Conservation (phyloP, 2,888 invertebrate species). For the Agrochola circellaris region DNA sequence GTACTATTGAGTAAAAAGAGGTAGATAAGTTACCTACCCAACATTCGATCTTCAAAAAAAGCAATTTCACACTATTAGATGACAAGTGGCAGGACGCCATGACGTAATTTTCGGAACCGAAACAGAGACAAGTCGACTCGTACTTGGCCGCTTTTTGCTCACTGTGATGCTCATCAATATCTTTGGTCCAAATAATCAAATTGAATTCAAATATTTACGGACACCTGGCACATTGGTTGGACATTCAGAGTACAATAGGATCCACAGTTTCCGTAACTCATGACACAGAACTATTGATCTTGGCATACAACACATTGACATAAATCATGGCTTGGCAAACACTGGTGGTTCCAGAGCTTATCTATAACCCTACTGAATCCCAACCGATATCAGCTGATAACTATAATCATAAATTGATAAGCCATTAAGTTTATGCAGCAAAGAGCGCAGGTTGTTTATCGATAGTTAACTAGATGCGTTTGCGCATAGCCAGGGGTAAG, state of each 20-base stretch:
- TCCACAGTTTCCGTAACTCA: not conserved
- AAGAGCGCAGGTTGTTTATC: slow-evolving; percentile 31
- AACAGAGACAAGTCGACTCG: not conserved
- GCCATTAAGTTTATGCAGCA: slow-evolving; percentile 25
- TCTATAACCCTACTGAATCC: slow-evolving; percentile 4
- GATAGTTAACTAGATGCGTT: slow-evolving; percentile 36
- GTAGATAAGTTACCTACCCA: not conserved
- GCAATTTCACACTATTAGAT: not conserved
- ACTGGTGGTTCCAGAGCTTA: not conserved
- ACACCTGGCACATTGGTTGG: not conserved
- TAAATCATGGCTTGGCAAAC: slow-evolving; percentile 3
- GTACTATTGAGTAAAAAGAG: not conserved
- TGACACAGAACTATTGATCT: slow-evolving; percentile 12
- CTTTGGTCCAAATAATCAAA: not conserved
- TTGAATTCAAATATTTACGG: not conserved
- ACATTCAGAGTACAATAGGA: not conserved
- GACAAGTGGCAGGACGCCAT: not conserved
- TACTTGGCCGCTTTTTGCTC: not conserved
- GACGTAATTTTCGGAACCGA: not conserved
- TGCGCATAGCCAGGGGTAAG: slow-evolving; percentile 42
- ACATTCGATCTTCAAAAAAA: not conserved
- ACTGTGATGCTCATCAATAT: not conserved
- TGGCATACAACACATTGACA: not conserved
- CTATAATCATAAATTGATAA: slow-evolving; percentile 34
- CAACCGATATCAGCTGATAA: slow-evolving; percentile 22